Conservation (phyloP, 2,888 invertebrate species). For the Phyllotreta cruciferae region DNA sequence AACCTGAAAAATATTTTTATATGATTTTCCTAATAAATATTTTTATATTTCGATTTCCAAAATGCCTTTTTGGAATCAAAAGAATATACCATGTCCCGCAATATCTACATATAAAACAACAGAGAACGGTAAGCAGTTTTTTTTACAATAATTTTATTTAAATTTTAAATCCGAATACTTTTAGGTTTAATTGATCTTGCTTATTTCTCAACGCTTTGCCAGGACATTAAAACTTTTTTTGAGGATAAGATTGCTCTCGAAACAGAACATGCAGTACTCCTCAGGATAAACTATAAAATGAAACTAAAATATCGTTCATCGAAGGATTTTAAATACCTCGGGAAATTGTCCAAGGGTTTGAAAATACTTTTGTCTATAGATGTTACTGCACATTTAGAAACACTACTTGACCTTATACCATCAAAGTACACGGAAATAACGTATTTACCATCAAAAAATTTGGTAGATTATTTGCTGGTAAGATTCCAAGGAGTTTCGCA, state of each 20-base stretch:
- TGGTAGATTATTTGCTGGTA: slow-evolving; percentile 60
- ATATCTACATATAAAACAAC: slow-evolving; percentile 42
- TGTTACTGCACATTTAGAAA: slow-evolving; percentile 50
- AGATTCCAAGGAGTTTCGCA: slow-evolving; percentile 61
- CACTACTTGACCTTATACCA: slow-evolving; percentile 44
- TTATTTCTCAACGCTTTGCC: slow-evolving; percentile 40
- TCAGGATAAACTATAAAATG: slow-evolving; percentile 47
- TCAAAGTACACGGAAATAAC: slow-evolving; percentile 33
- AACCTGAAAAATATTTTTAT: no score
- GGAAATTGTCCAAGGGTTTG: slow-evolving; percentile 60
- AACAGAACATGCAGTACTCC: slow-evolving; percentile 58
- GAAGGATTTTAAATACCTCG: slow-evolving; percentile 62
- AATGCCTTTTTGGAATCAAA: slow-evolving; percentile 49
- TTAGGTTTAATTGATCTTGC: slow-evolving; percentile 44
- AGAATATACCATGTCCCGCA: slow-evolving; percentile 46
- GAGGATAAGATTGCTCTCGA: slow-evolving; percentile 52
- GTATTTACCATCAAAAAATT: slow-evolving; percentile 60
- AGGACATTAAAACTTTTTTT: slow-evolving; percentile 46
- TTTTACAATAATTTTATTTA: neutral
- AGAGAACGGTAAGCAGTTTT: slow-evolving; percentile 31
- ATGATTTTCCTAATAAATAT: no score
- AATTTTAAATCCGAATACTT: neutral
- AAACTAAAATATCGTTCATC: slow-evolving; percentile 62
- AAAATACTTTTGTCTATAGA: slow-evolving; percentile 57
- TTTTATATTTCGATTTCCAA: neutral